Evolutionary conservation across 2,888 invertebrate genomes (phyloP), one percentile per base, ranked within the genome.

Genomic region (Pachliopta kotzebuea): DNA sequence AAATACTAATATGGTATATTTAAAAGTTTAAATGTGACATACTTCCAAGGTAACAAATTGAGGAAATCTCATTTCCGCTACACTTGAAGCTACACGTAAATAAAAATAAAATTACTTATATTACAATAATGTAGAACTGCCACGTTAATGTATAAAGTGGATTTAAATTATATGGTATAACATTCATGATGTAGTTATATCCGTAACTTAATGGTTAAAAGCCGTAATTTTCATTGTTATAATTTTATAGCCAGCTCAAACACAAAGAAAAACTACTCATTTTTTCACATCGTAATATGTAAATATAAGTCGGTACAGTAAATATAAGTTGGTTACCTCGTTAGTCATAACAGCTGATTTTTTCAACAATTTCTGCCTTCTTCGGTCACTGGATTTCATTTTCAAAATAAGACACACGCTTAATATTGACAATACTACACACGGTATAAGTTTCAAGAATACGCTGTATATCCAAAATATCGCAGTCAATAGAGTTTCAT

Each of bases 401-500:
- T 96, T 96, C 68, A 94, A 86, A 68, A 97, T 96, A 66, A 97
- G 87, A 71, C 95, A 93, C 60, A 95, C 92, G 79, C 96, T 96
- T 70, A 97, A 90, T 74, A 96, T 94, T 0, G 98, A 98, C 59
- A 98, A 86, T 37, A 97, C 95, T 75, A 97, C 92, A 84, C 98
- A 98, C 0, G 98, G 98, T 73, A 98, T 95, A 60, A 98, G 91
- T 88, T 98, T 98, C 72, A 98, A 95, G 66, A 98, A 94, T 49
- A 98, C 96, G 80, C 98, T 96, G 86, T 98, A 98, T 74, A 98
- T 95, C 95, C 97, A 97, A 81, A 97, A 96, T 84, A 97, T 98
- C 23, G 96, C 93, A 60, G 93, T 94, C 68, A 94, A 86, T 60
- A 95, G 85, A 29, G 92, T 87, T 74, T 92, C 93, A 75, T 94